Conservation (phyloP, 2,888 invertebrate genomes). For the Sepiola atlantica region DNA sequence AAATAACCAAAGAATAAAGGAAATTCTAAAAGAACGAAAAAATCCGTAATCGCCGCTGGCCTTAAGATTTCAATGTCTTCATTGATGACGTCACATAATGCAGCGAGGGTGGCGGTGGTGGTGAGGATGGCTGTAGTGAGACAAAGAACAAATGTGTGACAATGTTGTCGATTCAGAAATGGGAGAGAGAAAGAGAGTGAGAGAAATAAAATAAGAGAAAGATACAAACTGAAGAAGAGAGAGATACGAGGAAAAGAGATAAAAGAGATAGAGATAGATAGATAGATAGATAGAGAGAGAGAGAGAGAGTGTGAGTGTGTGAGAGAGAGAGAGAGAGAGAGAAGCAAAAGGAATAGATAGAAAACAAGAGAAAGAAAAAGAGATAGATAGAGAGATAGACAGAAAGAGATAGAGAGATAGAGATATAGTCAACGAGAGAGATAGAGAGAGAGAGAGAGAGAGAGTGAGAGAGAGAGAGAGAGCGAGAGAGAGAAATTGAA, state of each 20-base stretch:
- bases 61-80: neutral
- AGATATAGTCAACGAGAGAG: neutral
- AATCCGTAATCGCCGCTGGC: neutral
- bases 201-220: neutral
- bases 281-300: neutral
- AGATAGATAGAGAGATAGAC: neutral
- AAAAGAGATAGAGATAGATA: neutral
- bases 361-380: neutral
- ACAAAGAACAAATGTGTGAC: neutral
- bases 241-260: neutral
- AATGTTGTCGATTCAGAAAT: too few species aligned
- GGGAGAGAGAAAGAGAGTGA: neutral
- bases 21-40: neutral
- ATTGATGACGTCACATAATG: constrained; percentile 32
- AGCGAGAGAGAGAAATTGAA: neutral
- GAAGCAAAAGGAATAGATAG: neutral
- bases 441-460: neutral
- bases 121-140: neutral
- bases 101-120: neutral
- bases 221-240: neutral
- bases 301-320: neutral
- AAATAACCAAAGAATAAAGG: neutral
- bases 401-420: neutral
- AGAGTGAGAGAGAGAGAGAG: neutral
- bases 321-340: neutral